Base-by-base conservation (phyloP, 2,888 invertebrate species). In the Drosophila pseudotalamancana region DNA sequence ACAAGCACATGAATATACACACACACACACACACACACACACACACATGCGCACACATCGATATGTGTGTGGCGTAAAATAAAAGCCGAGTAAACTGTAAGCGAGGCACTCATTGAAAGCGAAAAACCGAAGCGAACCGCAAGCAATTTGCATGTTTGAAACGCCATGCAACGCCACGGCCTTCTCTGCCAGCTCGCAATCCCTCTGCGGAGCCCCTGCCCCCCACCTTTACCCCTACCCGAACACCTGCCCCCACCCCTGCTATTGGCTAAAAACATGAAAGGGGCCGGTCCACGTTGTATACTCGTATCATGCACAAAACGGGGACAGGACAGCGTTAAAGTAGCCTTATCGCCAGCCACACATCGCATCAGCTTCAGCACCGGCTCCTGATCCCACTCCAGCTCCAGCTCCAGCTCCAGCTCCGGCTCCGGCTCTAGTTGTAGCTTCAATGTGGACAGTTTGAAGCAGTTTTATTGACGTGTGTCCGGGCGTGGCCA, bases 91-190 rank as follows among this genome's bases (percentile, higher is more conserved):
- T 78, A 61, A 78, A 76, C 83, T 78, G 83, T 82, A 77, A 82
- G 74, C 78, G 83, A 59, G 70, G 72, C 80, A 83, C 83, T 83
- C 84, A 83, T 79, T 76, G 77, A 81, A 83, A 84, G 75, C 81
- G 81, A 82, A 84, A 81, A 83, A 84, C 81, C 81, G 84, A 72
- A 82, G 82, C 80, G 78, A 82, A 82, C 83, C 83, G 73, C 83
- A 83, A 84, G 85, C 83, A 83, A 83, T 83, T 83, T 83, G 83
- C 83, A 83, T 83, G 83, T 83, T 83, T 82, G 80, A 82, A 84
- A 77, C 77, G 72, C 77, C 79, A 80, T 81, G 72, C 74, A 77
- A 61, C 76, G 72, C 75, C 59, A 68, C 39, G 32, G 67, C 62
- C 56, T 45, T 51, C 50, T 42, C 60, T 25, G 19, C 34, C 25